phyloP scores from a whole-genome alignment of 2,113 vertebrate genomes.

The Tinamus guttatus region DNA sequence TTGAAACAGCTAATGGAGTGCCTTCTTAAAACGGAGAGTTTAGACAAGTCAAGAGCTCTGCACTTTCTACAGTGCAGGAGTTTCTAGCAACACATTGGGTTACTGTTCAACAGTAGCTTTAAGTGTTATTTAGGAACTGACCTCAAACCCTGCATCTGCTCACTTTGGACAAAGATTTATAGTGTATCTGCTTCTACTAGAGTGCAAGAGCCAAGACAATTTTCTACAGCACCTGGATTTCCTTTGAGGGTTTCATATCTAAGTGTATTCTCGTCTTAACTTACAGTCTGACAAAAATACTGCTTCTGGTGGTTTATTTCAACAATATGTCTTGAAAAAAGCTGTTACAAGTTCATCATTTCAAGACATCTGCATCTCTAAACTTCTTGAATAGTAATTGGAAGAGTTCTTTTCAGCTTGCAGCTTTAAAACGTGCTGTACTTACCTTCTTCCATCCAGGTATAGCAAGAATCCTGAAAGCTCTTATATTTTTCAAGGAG shows the following conservation, averaged over 20 bases:
- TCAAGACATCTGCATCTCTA: neutral
- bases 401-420: neutral
- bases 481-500: neutral
- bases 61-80: neutral
- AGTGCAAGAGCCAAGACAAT: neutral
- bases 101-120: neutral
- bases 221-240: constrained; percentile 4
- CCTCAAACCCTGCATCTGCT: neutral
- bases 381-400: neutral
- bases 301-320: constrained; percentile 6
- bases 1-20: neutral
- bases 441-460: neutral
- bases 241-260: neutral
- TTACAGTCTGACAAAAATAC: constrained; percentile 28
- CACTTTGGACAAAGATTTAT: constrained; percentile 15
- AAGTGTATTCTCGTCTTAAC: constrained; percentile 18
- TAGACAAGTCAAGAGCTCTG: neutral
- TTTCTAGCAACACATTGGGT: neutral
- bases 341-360: neutral
- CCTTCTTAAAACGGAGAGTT: neutral
- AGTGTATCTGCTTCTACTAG: neutral
- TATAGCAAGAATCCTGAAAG: neutral
- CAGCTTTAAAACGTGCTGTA: neutral
- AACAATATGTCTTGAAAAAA: neutral
- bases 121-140: neutral